These are phyloP conservation scores for Crocodylus rhombifer DNA, from an alignment of 2,797 vertebrate genomes.

Conservation along the genomic window DNA sequence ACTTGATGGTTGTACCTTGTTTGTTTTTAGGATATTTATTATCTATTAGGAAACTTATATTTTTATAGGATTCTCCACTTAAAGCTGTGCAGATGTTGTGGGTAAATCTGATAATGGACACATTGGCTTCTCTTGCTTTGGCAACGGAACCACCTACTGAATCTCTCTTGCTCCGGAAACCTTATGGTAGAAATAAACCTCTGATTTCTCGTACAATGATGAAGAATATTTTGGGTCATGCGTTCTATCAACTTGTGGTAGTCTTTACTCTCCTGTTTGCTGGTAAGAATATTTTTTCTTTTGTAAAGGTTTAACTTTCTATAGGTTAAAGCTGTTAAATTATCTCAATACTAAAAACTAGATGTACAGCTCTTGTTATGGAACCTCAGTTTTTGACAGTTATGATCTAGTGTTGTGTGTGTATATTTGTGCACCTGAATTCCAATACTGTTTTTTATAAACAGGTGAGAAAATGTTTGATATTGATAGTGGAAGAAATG, in stretches of 20 bases:
- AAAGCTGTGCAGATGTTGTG: slow-evolving; percentile 99
- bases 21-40: slow-evolving; percentile 54
- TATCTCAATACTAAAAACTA: not conserved
- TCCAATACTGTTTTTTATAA: slow-evolving; percentile 49
- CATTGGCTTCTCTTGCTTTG: slow-evolving; percentile 96
- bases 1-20: slow-evolving; percentile 47
- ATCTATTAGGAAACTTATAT: slow-evolving; percentile 71
- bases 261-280: slow-evolving; percentile 97
- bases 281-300: slow-evolving; percentile 83
- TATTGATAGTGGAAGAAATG: slow-evolving; percentile 94
- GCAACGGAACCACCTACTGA: slow-evolving; percentile 98
- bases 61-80: slow-evolving; percentile 94
- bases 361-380: not conserved
- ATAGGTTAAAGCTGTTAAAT: not conserved
- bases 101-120: slow-evolving; percentile 99
- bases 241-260: slow-evolving; percentile 93
- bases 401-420: not conserved
- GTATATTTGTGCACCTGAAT: not conserved
- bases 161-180: slow-evolving; percentile 94
- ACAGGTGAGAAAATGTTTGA: slow-evolving; percentile 95
- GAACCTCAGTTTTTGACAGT: not conserved
- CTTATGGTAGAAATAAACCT: slow-evolving; percentile 98
- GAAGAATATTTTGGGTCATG: slow-evolving; percentile 99
- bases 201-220: slow-evolving; percentile 99
- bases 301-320: not conserved